phyloP scores from a whole-genome alignment of 2,888 invertebrate genomes.

The Platycheirus rosarum region DNA sequence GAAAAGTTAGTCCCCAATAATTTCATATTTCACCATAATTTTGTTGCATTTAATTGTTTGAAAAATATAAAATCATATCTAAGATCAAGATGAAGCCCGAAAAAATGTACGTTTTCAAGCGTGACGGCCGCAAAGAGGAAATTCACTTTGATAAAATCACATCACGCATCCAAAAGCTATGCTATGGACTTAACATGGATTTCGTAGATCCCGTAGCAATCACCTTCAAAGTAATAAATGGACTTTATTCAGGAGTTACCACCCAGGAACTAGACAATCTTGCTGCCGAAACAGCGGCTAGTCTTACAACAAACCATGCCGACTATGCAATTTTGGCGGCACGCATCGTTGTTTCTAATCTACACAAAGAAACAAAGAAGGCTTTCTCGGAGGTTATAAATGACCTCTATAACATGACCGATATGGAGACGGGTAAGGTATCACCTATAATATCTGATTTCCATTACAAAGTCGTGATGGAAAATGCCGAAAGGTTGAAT shows the following conservation, averaged over 20 bases:
- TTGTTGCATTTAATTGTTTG: too few relatives aligned
- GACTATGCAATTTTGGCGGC: constrained; percentile 96
- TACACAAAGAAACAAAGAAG: constrained; percentile 99
- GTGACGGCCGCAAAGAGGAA: constrained; percentile 93
- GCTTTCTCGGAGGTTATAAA: constrained; percentile 95
- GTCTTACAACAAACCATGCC: constrained; percentile 98
- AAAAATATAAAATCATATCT: too few relatives aligned
- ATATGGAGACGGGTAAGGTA: constrained; percentile 87
- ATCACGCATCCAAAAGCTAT: constrained; percentile 95
- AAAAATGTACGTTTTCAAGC: constrained; percentile 83
- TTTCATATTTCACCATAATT: neutral
- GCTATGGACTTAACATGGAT: constrained; percentile 97
- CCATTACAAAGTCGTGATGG: constrained; percentile 91
- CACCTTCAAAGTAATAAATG: constrained; percentile 95
- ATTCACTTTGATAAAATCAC: constrained; percentile 99
- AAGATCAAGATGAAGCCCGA: constrained; percentile 73
- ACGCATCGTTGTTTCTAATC: constrained; percentile 96
- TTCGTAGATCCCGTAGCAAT: constrained; percentile 97
- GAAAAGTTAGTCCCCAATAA: neutral
- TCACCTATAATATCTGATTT: constrained; percentile 94
- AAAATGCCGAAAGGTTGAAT: constrained; percentile 94
- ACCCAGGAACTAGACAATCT: constrained; percentile 98
- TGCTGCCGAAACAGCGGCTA: constrained; percentile 99
- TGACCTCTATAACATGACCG: constrained; percentile 90
- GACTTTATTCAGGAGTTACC: constrained; percentile 97